Evolutionary conservation across 30 jellyfish, hydroid and myxozoan genomes (phyloP).

Genomic region (Hydractinia echinata): DNA sequence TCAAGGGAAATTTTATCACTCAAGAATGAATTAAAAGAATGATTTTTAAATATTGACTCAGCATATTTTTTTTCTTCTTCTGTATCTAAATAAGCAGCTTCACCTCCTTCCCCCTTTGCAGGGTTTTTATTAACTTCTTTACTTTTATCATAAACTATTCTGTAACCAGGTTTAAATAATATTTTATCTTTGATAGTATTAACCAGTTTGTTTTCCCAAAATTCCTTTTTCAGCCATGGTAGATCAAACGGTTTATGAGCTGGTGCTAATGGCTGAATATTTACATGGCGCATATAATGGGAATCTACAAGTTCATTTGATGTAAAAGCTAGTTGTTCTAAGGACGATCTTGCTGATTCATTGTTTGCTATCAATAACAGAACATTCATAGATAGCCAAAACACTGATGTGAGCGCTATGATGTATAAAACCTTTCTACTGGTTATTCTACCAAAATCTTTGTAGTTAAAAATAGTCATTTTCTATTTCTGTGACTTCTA

Average conservation of each 20-base stretch:
- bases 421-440: slow-evolving; percentile 51
- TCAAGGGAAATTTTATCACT: slow-evolving; percentile 91
- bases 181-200: background rate
- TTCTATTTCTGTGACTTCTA: background rate
- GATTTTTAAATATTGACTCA: slow-evolving; percentile 75
- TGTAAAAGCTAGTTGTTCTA: slow-evolving; percentile 53
- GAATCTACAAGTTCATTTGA: slow-evolving; percentile 71
- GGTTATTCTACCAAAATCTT: slow-evolving; percentile 21
- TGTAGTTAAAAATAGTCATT: slow-evolving; percentile 1
- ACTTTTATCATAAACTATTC: slow-evolving; percentile 82
- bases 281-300: slow-evolving; percentile 65
- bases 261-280: slow-evolving; percentile 78
- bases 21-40: slow-evolving; percentile 83
- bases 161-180: slow-evolving; percentile 31
- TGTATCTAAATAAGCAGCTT: slow-evolving; percentile 62
- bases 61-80: slow-evolving; percentile 73
- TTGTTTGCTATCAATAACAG: slow-evolving; percentile 72
- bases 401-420: slow-evolving; percentile 75
- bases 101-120: slow-evolving; percentile 90
- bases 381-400: slow-evolving; percentile 89
- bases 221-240: slow-evolving; percentile 76
- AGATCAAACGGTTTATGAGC: slow-evolving; percentile 58
- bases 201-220: background rate
- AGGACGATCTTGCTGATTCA: slow-evolving; percentile 79
- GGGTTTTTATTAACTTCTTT: slow-evolving; percentile 57